These are phyloP conservation scores for Borostomias antarcticus DNA, from an alignment of 2,797 vertebrate genomes.

Conservation along the genomic window DNA sequence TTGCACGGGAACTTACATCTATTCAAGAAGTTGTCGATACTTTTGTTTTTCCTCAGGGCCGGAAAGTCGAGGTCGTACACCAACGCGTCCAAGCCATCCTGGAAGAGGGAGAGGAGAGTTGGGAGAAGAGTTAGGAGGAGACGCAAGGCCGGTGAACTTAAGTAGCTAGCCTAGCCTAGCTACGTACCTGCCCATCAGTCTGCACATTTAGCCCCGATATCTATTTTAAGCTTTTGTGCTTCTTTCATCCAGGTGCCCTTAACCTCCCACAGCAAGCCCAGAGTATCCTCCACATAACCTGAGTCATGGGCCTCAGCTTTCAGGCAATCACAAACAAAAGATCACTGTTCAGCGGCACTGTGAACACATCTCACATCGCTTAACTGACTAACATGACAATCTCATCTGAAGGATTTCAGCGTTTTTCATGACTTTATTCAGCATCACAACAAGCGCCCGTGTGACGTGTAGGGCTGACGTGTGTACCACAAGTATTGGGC, in stretches of 20 bases:
- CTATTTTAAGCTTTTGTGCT: not conserved
- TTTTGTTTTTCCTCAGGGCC: conserved; percentile 99
- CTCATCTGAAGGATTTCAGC: not conserved
- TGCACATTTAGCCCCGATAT: not conserved
- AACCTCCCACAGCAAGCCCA: not conserved
- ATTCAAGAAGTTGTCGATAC: conserved; percentile 99
- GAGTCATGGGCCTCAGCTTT: not conserved
- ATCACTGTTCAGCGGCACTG: conserved; percentile 16
- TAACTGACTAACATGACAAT: conserved; percentile 23
- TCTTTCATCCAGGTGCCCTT: not conserved
- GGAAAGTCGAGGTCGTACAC: conserved; percentile 99
- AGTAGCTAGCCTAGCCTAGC: too few species aligned
- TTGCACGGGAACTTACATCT: conserved; percentile 88
- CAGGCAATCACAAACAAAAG: conserved; percentile 19
- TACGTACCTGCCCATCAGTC: not conserved
- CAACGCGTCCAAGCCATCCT: conserved; percentile 98
- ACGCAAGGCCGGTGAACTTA: not conserved
- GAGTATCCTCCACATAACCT: conserved; percentile 26
- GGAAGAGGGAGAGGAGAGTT: conserved; percentile 35
- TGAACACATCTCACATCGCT: conserved; percentile 25
- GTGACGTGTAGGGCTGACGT: too few species aligned
- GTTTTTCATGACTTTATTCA: too few species aligned
- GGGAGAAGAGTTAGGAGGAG: not conserved
- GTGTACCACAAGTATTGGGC: too few species aligned
- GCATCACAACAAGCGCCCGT: too few species aligned